phyloP scores from a whole-genome alignment of 2,888 invertebrate genomes.

The Ennomos quercinarius region DNA sequence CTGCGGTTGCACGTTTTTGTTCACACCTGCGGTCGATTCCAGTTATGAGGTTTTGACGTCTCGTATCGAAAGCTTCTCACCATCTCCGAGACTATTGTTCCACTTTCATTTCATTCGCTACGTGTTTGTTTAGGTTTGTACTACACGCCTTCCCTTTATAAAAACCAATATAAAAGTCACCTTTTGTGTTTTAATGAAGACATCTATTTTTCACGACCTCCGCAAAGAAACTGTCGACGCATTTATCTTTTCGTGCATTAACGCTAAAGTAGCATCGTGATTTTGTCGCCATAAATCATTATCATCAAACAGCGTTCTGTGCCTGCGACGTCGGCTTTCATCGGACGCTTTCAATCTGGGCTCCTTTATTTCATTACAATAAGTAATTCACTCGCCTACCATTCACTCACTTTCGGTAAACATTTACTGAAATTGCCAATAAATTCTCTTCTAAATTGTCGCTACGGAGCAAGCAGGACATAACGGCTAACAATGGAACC shows the following conservation, averaged over 20 bases:
- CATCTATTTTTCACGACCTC: conserved; percentile 53
- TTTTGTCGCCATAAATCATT: conserved; percentile 82
- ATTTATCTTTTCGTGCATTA: conserved; percentile 79
- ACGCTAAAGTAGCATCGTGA: conserved; percentile 75
- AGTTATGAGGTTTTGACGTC: conserved; percentile 54
- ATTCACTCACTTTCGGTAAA: conserved; percentile 81
- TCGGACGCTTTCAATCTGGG: conserved; percentile 81
- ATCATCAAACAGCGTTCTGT: conserved; percentile 74
- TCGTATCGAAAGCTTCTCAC: conserved; percentile 44
- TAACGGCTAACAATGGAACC: conserved; percentile 69
- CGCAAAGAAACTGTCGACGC: conserved; percentile 64
- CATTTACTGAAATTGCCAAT: conserved; percentile 82
- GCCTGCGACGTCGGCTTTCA: conserved; percentile 73
- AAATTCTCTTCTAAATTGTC: conserved; percentile 79
- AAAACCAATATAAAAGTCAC: conserved; percentile 42
- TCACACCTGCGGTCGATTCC: conserved; percentile 69
- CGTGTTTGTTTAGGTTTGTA: conserved; percentile 43
- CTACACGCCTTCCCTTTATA: conserved; percentile 27
- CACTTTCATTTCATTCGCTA: conserved; percentile 37
- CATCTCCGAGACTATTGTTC: conserved; percentile 19
- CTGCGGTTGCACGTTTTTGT: conserved; percentile 72
- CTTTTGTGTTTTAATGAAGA: conserved; percentile 49
- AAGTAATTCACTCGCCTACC: conserved; percentile 81
- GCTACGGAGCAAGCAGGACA: conserved; percentile 57
- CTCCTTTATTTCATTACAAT: conserved; percentile 83